Percentiles rank a stretch among this genome's conserved stretches.
phyloP scores from a whole-genome alignment of 1,140 invertebrate genomes.

The Drosophila ficusphila region DNA sequence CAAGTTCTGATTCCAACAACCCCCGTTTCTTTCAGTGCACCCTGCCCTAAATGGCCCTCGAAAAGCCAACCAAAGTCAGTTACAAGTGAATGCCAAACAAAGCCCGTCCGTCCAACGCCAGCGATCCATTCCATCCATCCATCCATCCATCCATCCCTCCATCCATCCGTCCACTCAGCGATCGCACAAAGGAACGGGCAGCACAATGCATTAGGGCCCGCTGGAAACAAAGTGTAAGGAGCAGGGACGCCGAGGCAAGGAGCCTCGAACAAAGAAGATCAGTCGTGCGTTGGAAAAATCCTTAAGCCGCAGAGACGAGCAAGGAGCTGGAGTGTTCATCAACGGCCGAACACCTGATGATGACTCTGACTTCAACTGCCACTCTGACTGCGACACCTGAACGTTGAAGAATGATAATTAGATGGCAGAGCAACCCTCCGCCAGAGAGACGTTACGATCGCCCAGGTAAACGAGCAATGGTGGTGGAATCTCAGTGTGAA shows the following conservation, averaged over 20 bases:
- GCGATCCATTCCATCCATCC: slow-evolving; percentile 25
- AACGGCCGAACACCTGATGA: slow-evolving; percentile 59
- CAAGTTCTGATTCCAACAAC: too few species aligned
- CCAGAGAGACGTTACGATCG: slow-evolving; percentile 21
- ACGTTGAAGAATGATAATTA: slow-evolving; percentile 74
- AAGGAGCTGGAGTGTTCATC: slow-evolving; percentile 16
- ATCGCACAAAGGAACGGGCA: slow-evolving; percentile 25
- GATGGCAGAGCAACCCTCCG: slow-evolving; percentile 72
- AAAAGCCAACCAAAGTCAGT: slow-evolving; percentile 32
- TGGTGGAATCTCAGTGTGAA: slow-evolving; percentile 75
- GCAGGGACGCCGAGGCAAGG: slow-evolving; percentile 26
- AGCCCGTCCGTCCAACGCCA: slow-evolving; percentile 33
- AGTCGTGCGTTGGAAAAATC: slow-evolving; percentile 70
- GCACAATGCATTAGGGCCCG: slow-evolving; percentile 60
- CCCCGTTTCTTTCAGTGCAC: neutral
- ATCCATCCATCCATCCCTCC: slow-evolving; percentile 25
- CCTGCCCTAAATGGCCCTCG: slow-evolving; percentile 56
- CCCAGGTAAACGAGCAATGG: slow-evolving; percentile 28
- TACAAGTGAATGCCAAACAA: slow-evolving; percentile 35
- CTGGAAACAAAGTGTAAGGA: slow-evolving; percentile 49
- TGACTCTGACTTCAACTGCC: slow-evolving; percentile 40
- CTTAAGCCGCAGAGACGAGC: slow-evolving; percentile 40
- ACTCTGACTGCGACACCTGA: slow-evolving; percentile 61
- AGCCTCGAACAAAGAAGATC: slow-evolving; percentile 29
- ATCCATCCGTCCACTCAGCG: slow-evolving; percentile 26